Evolutionary conservation across 2,888 invertebrate genomes (phyloP).

Genomic region (Ennomos erosarius): DNA sequence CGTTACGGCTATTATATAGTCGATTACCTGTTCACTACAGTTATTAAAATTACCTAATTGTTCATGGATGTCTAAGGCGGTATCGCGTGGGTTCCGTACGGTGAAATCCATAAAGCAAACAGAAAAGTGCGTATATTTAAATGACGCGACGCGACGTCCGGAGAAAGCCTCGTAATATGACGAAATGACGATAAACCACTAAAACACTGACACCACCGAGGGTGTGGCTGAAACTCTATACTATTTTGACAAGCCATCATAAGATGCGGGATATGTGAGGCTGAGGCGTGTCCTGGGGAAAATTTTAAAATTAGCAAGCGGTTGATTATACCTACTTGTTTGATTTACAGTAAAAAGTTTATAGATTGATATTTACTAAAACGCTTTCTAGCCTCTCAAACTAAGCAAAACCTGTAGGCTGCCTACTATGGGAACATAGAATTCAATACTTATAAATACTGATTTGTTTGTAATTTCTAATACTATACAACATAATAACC

Average conservation of each 20-base stretch:
- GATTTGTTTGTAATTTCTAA: too few relatives aligned
- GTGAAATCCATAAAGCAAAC: conserved; percentile 79
- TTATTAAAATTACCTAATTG: conserved; percentile 16
- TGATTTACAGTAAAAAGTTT: too few relatives aligned
- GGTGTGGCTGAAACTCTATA: conserved; percentile 50
- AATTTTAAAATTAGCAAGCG: background rate
- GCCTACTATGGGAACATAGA: too few relatives aligned
- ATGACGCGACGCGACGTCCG: conserved; percentile 56
- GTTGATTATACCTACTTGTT: too few relatives aligned
- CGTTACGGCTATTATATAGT: too few relatives aligned
- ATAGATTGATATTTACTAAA: too few relatives aligned
- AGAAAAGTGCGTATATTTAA: conserved; percentile 75
- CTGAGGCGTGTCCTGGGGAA: conserved; percentile 4
- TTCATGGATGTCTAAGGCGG: conserved; percentile 6
- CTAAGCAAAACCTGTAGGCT: too few relatives aligned
- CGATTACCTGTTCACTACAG: too few relatives aligned
- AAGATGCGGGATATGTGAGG: conserved; percentile 13
- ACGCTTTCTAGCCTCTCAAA: too few relatives aligned
- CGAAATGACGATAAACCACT: conserved; percentile 68
- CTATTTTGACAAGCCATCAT: conserved; percentile 25
- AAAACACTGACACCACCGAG: conserved; percentile 57
- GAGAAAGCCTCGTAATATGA: conserved; percentile 75
- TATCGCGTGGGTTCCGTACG: conserved; percentile 37
- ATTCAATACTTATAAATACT: too few relatives aligned
- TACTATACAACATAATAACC: too few relatives aligned